phyloP scores from a whole-genome alignment of 2,797 vertebrate species.

The Tolypeutes matacus region DNA sequence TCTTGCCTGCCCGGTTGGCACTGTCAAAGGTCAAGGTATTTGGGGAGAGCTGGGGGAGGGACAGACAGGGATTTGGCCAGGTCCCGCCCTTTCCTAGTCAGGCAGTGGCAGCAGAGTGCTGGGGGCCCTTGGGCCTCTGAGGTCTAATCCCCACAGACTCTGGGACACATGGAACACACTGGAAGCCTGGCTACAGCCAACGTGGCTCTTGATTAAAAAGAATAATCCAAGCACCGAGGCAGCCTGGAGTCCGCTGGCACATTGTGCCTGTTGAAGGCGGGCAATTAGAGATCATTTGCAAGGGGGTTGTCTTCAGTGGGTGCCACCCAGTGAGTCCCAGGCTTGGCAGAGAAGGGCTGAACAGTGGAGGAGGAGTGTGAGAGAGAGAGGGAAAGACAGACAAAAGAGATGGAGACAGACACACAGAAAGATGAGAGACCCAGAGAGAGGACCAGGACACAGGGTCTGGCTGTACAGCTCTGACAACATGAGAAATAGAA shows the following conservation, averaged over 20 bases:
- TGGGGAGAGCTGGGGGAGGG: background rate
- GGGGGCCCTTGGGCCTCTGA: fast-evolving
- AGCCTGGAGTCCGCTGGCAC: background rate
- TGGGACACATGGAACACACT: background rate
- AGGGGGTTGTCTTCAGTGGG: background rate
- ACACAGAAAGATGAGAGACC: fast-evolving
- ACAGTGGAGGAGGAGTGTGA: fast-evolving
- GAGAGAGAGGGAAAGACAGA: background rate
- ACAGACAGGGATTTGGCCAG: background rate
- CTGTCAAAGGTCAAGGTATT: fast-evolving
- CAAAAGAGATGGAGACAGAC: background rate
- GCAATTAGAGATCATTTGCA: fast-evolving
- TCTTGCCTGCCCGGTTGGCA: background rate
- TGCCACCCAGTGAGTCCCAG: too few species aligned
- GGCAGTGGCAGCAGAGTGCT: background rate
- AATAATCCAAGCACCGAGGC: background rate
- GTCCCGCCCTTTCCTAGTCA: background rate
- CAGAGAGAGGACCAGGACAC: background rate
- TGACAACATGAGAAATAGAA: slow-evolving; percentile 33
- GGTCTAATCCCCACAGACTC: background rate
- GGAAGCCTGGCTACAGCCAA: background rate
- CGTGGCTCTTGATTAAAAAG: background rate
- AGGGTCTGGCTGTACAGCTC: background rate
- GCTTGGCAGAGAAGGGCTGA: background rate
- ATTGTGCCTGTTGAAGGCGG: background rate